Evolutionary conservation across 2,113 vertebrate species (phyloP).

Genomic region (Uria aalge): DNA sequence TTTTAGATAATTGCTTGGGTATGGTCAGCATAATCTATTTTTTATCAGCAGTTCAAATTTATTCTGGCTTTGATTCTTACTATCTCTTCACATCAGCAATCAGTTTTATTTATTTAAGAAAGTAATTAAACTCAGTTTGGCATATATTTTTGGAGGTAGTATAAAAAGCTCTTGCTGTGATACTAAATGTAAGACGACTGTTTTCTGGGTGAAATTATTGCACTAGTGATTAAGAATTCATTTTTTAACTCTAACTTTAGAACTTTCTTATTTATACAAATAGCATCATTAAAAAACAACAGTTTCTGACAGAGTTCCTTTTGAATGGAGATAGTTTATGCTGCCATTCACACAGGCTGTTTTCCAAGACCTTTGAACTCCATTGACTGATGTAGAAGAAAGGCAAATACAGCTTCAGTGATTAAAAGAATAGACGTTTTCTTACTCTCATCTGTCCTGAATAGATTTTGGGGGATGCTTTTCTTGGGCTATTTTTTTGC

Average conservation of each 20-base stretch:
- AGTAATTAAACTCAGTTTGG: background rate
- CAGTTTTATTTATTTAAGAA: slow-evolving; percentile 17
- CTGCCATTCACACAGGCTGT: background rate
- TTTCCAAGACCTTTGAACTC: background rate
- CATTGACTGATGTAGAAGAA: background rate
- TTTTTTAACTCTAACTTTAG: background rate
- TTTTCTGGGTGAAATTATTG: slow-evolving; percentile 18
- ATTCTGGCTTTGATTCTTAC: background rate
- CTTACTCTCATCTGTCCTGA: background rate
- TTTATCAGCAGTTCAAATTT: background rate
- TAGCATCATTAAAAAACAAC: background rate
- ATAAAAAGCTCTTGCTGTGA: slow-evolving; percentile 20
- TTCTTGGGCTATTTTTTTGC: background rate
- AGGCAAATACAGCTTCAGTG: background rate
- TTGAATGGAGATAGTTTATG: background rate
- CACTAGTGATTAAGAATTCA: background rate
- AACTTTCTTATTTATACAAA: background rate
- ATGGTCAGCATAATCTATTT: slow-evolving; percentile 32
- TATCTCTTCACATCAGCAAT: background rate
- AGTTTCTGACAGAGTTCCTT: background rate
- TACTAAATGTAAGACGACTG: background rate
- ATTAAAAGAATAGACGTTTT: background rate
- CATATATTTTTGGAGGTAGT: background rate
- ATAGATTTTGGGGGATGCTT: background rate
- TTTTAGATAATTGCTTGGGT: slow-evolving; percentile 12